Evolutionary conservation across 2,797 vertebrate genomes (phyloP).

Genomic region (Melanotaenia parkinsoni): DNA sequence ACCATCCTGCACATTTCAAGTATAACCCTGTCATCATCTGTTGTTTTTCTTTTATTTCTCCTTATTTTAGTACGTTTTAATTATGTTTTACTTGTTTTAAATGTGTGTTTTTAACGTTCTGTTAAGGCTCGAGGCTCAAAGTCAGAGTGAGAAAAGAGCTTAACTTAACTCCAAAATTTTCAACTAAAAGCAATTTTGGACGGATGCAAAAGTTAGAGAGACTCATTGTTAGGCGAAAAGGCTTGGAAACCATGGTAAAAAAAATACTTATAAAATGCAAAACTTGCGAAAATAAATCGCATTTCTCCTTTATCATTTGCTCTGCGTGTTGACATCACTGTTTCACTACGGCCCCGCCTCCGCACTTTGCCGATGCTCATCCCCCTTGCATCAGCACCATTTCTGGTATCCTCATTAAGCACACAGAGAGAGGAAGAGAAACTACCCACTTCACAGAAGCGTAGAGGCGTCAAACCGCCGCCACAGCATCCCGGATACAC

Average conservation of each 20-base stretch:
- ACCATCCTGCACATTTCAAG: too few species aligned
- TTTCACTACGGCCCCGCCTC: conserved; percentile 68
- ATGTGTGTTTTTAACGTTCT: too few species aligned
- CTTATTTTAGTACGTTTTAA: too few species aligned
- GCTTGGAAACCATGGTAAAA: not conserved
- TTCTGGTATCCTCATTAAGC: conserved; percentile 67
- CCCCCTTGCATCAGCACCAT: conserved; percentile 78
- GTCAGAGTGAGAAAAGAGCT: not conserved
- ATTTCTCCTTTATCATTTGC: conserved; percentile 41
- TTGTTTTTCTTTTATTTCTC: too few species aligned
- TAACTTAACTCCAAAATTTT: not conserved
- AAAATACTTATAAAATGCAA: not conserved
- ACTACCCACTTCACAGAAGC: conserved; percentile 52
- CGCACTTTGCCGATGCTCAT: conserved; percentile 60
- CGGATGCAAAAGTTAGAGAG: not conserved
- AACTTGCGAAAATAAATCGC: conserved; percentile 18
- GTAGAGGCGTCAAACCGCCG: conserved; percentile 63
- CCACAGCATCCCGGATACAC: conserved; percentile 63
- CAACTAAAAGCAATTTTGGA: not conserved
- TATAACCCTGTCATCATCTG: too few species aligned
- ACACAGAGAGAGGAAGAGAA: conserved; percentile 46
- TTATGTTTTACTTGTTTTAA: too few species aligned
- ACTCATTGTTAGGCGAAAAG: not conserved
- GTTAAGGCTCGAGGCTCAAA: too few species aligned
- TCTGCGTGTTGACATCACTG: conserved; percentile 73